Evolutionary conservation across 2,797 vertebrate genomes (phyloP), one percentile per base, ranked within the genome.

Genomic region (Ciconia nigra): DNA sequence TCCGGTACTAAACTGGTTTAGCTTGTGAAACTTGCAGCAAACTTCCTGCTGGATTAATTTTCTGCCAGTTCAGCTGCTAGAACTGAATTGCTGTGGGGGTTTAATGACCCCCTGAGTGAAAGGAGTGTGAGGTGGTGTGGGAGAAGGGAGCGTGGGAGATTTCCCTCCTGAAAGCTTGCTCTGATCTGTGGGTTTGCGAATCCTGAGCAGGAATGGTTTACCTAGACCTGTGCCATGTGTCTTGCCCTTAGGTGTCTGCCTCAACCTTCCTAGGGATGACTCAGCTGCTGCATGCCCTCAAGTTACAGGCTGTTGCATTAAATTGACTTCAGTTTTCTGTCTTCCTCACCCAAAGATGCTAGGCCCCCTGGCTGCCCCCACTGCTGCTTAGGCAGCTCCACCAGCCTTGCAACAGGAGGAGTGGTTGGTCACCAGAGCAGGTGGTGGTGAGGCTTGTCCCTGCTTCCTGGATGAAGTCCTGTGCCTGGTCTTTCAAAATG

Each of bases 141-240:
- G 39, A 66, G 66, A 37, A 8, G 22, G 25, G 13, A 31, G 7
- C 13, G 15, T 35, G 69, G 35, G 29, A 54, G 24, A 46, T n/a
- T 47, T 57, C n/a, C 17, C 8, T 29, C 12, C 35, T 87, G 54
- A 47, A 59, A 66, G 39, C 15, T 65, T 42, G 13, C 15, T 11
- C 26, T 35, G 35, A 11, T 52, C 10, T 61, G 14, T 84, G 22
- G 24, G 5, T 10, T 88, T 67, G 14, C 2, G 15, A 52, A 44
- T 78, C 24, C 71, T 63, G 21, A 47, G 15, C 21, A 44, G 67
- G 63, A 35, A 16, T 28, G 29, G 12, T 52, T 89, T 73, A 42
- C 24, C 51, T 29, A 33, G 15, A 29, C 3, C 5, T 1, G 5
- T 49, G 33, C 20, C 1, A 0, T 1, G 0, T 55, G 26, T 22